Evolutionary conservation across 2,113 vertebrate species (phyloP).

Genomic region (Rhynchomys soricoides): DNA sequence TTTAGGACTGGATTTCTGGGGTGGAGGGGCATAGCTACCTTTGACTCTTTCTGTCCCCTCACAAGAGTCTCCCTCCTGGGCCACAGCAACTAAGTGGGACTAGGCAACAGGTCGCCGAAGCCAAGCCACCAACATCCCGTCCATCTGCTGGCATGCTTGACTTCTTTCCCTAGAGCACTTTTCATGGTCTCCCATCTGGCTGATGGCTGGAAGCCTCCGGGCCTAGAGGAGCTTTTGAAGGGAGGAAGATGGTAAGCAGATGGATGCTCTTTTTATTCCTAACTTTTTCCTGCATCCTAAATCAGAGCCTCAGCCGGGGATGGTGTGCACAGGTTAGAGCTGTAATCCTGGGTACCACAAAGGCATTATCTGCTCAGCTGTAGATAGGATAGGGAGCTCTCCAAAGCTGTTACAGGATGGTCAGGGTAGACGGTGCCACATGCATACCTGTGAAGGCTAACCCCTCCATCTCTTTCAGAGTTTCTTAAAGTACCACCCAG

Average conservation of each 20-base stretch:
- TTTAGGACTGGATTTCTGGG: not conserved
- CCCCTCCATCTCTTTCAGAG: no score
- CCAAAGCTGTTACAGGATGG: not conserved
- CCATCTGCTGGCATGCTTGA: slow-evolving; percentile 45
- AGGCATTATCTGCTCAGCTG: not conserved
- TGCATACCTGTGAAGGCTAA: not conserved
- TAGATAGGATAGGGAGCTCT: not conserved
- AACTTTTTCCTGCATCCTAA: not conserved
- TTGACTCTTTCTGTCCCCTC: not conserved
- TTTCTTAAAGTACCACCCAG: not conserved
- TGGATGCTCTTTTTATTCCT: not conserved
- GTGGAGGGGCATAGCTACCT: not conserved
- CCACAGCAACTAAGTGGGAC: not conserved
- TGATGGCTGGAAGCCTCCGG: slow-evolving; percentile 26
- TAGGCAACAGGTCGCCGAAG: slow-evolving; percentile 64
- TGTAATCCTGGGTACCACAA: not conserved
- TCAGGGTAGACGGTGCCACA: not conserved
- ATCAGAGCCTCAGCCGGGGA: not conserved
- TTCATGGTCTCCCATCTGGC: slow-evolving; percentile 65
- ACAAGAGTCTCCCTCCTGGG: not conserved
- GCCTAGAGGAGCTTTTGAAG: not conserved
- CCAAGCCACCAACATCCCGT: not conserved
- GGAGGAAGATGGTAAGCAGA: not conserved
- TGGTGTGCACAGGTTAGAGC: accelerated
- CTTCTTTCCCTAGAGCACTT: not conserved